Percentiles rank a stretch among this genome's conserved stretches.
phyloP scores from a whole-genome alignment of 1,140 invertebrate species.

The Phortica variegata region DNA sequence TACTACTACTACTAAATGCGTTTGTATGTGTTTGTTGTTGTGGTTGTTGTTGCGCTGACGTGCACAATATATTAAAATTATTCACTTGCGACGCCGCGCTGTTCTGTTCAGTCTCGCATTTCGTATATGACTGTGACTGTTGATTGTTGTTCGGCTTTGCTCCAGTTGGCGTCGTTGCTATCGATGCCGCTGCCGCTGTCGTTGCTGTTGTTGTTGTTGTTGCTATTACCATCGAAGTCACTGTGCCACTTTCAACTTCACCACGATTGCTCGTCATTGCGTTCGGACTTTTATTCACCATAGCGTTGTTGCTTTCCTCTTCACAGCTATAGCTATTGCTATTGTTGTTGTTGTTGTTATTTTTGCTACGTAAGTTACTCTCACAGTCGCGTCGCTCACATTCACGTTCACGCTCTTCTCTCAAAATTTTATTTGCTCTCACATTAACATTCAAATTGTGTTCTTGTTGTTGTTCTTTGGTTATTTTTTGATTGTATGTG shows the following conservation, averaged over 20 bases:
- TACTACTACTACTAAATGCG: constrained; percentile 11
- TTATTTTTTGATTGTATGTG: not conserved
- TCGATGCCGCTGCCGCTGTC: constrained; percentile 4
- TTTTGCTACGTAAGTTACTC: not conserved
- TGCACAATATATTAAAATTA: constrained; percentile 11
- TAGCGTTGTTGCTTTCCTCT: constrained; percentile 19
- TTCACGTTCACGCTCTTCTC: constrained; percentile 20
- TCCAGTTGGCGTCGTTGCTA: constrained; percentile 7
- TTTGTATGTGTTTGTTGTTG: constrained; percentile 6
- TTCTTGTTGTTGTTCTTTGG: constrained; percentile 20
- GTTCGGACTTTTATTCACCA: too few relatives aligned
- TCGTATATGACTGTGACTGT: constrained; percentile 23
- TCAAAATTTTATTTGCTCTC: constrained; percentile 7
- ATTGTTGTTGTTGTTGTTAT: constrained; percentile 2
- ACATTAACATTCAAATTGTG: constrained; percentile 40
- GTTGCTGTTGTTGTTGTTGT: constrained; percentile 4
- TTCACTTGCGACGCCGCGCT: constrained; percentile 21
- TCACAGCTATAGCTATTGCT: not conserved
- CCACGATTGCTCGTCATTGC: not conserved
- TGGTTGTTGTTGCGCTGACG: constrained; percentile 16
- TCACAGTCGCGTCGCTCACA: not conserved
- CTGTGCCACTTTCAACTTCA: constrained; percentile 4
- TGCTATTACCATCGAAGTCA: constrained; percentile 5
- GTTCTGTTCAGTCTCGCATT: constrained; percentile 38
- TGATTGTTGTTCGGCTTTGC: constrained; percentile 19